Evolutionary conservation across 1,140 invertebrate genomes (phyloP).

Genomic region (Neotoxoptera formosana): DNA sequence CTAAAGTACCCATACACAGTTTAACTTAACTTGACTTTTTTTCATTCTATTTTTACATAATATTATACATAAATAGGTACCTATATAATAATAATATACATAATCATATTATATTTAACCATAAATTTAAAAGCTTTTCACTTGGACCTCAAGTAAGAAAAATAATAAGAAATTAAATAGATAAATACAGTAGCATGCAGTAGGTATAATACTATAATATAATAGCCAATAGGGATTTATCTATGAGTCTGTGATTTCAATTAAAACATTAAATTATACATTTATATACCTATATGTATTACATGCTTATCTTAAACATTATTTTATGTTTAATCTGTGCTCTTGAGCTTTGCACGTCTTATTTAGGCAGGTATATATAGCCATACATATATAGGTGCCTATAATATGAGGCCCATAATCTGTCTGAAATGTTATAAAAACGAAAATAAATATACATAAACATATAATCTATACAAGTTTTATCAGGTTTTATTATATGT

Average conservation of each 20-base stretch:
- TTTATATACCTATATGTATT: neutral
- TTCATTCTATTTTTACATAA: neutral
- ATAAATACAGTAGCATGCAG: neutral
- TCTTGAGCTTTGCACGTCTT: neutral
- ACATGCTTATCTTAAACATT: neutral
- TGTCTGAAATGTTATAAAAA: neutral
- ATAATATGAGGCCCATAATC: neutral
- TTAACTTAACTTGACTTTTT: neutral
- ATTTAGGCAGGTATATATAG: neutral
- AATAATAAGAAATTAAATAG: neutral
- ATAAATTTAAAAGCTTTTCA: neutral
- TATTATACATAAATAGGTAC: neutral
- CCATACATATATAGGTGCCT: too few species aligned
- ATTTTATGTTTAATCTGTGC: neutral
- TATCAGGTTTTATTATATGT: neutral
- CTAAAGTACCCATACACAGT: neutral
- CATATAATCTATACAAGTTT: neutral
- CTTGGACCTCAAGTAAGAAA: neutral
- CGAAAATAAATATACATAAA: neutral
- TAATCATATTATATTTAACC: neutral
- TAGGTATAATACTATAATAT: too few species aligned
- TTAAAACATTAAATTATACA: neutral
- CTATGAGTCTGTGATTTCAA: neutral
- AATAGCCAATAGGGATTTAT: neutral
- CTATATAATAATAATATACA: neutral